phyloP scores from a whole-genome alignment of 2,113 vertebrate genomes.

The Nannospalax galili region DNA sequence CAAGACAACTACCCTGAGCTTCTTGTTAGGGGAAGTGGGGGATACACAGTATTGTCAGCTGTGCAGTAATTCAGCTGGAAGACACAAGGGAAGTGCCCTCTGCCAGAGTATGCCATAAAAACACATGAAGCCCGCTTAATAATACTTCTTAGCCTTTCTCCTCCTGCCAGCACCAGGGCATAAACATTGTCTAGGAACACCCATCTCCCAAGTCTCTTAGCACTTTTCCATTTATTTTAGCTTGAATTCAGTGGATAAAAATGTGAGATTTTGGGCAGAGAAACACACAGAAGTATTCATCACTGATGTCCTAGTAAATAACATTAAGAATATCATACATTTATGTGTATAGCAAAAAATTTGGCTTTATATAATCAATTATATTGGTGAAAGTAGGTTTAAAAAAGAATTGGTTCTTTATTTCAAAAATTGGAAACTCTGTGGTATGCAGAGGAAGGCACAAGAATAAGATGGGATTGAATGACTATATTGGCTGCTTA shows the following conservation, averaged over 20 bases:
- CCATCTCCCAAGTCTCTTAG: neutral
- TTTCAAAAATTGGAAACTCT: neutral
- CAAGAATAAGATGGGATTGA: neutral
- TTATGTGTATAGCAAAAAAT: neutral
- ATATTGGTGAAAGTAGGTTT: neutral
- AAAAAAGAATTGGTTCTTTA: conserved; percentile 25
- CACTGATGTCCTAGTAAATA: neutral
- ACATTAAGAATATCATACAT: neutral
- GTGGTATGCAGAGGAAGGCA: neutral
- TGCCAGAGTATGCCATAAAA: neutral
- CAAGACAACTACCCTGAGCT: neutral
- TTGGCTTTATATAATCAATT: conserved; percentile 27
- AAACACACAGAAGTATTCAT: neutral
- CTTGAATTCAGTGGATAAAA: conserved; percentile 17
- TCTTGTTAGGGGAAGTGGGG: neutral
- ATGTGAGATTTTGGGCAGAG: neutral
- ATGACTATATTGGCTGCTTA: neutral
- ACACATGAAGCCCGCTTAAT: neutral
- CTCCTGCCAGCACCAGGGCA: neutral
- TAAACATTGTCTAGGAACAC: conserved; percentile 20
- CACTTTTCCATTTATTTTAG: conserved; percentile 33
- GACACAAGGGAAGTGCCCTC: neutral
- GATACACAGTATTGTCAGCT: neutral
- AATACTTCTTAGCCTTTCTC: conserved; percentile 22
- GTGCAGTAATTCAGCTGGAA: conserved; percentile 15